Evolutionary conservation across 23 tunicate genomes (phyloP), one percentile per base, ranked within the genome.

Genomic region (Diplosoma virens): DNA sequence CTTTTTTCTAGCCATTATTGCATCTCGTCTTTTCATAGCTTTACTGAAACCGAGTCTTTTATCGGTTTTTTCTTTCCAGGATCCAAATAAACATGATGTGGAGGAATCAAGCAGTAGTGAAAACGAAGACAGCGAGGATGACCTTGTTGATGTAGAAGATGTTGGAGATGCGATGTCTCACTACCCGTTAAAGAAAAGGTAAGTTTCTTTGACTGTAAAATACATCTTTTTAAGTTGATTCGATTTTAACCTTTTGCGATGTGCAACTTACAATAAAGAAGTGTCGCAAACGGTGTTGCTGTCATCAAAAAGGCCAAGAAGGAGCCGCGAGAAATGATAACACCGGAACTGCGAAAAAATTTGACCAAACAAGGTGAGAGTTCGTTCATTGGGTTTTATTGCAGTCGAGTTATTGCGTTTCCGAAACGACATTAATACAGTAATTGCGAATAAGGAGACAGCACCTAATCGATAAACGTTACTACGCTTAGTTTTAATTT

Each of bases 121-220:
- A 27, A 82, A 70, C 6, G 81, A 69, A 30, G 84, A 82, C 27
- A 69, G 69, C 2, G 80, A 76, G 1, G 92, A 80, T 33, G 92
- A 30, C n/a, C 30, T 90, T 4, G 82, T 90, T 24, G 97, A 85
- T 81, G 97, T 92, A 22, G 97, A 92, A 67, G 97, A 92, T 76
- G 85, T 92, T 0, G 97, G 92, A 29, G 76, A 81, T 20, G 69
- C 69, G 24, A 81, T 92, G 84, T 33, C 84, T 3, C 52, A 82
- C 25, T 82, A 87, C 76, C 82, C 75, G 23, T 21, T 41, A 25
- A 70, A 76, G 29, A 78, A 78, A 65, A 46, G 60, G 73, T 78
- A 41, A 3, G n/a, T 46, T 14, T 46, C 53, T 11, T 46, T 46
- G 14, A 46, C 53, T 46, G 14, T 46, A 46, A 11, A 11, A 11